Evolutionary conservation across 1,140 invertebrate genomes (phyloP), one percentile per base, ranked within the genome.

Genomic region (Archegozetes longisetosus): DNA sequence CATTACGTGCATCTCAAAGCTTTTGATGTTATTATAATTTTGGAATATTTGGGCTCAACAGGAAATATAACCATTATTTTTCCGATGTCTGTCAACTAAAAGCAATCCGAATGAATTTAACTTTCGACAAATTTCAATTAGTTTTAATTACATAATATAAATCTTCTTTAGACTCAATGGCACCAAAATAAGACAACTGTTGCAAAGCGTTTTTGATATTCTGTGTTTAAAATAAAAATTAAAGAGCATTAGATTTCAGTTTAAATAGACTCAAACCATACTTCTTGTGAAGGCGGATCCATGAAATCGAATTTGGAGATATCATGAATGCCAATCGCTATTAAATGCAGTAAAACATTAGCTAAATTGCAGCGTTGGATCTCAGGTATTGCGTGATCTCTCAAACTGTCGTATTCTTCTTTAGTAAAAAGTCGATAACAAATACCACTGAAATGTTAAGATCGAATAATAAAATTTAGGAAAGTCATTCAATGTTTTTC

Each of bases 51-150:
- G 0, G 93, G 93, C 71, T 96, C 90, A 48, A 98, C 73, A 0
- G 94, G 94, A 72, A 95, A 97, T 22, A 79, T 76, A 0, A 86
- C 80, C 87, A 97, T 91, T 68, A 84, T 82, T 62, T 80, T 81
- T 1, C 93, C 94, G 14, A 86, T 62, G 1, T 77, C 71, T 1
- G 90, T 96, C 56, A 97, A 75, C 70, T 80, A 40, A 9, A 40
- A 9, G 6, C 6, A 9, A 40, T 40, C 6, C 6, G 6, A 40
- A 40, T 40, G 32, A 40, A 9, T 40, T 9, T 6, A 40, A 9
- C 17, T 9, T 40, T 40, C 6, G 6, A 40, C 6, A 40, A 9
- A 40, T 9, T 9, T 40, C 17, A 6, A 40, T 40, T 40, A 40
- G 17, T 82, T 79, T 4, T 90, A 72, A 61, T 85, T 77, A 3